phyloP scores from a whole-genome alignment of 2,888 invertebrate genomes.

The Pseudococcus viburni region DNA sequence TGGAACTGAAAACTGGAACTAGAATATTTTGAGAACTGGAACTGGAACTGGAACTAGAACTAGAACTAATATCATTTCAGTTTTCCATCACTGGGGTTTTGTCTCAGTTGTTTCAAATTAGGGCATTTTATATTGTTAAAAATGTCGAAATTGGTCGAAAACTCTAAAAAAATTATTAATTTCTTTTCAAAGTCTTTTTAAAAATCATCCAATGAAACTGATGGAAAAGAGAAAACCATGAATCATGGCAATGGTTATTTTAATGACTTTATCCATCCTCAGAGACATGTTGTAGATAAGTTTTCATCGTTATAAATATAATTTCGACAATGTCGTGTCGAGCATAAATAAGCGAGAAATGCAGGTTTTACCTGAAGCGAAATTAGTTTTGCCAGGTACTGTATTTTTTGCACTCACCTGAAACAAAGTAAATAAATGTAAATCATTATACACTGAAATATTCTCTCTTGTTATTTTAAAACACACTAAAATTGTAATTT shows the following conservation, averaged over 20 bases:
- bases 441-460: background rate
- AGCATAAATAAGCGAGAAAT: background rate
- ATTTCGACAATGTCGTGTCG: background rate
- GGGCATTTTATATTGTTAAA: too few species aligned
- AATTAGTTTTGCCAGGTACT: background rate
- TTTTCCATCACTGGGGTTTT: too few species aligned
- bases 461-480: background rate
- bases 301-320: background rate
- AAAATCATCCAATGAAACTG: too few species aligned
- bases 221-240: too few species aligned
- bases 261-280: background rate
- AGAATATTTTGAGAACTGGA: too few species aligned
- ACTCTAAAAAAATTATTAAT: too few species aligned
- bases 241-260: background rate
- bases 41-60: too few species aligned
- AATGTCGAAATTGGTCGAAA: too few species aligned
- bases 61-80: too few species aligned
- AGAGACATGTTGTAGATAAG: background rate
- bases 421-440: background rate
- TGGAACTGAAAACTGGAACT: too few species aligned
- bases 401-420: constrained; percentile 15
- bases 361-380: background rate
- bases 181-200: too few species aligned
- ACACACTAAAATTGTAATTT: background rate
- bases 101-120: too few species aligned